Base-by-base conservation (phyloP, 2,888 invertebrate species). In the Salticus scenicus region DNA sequence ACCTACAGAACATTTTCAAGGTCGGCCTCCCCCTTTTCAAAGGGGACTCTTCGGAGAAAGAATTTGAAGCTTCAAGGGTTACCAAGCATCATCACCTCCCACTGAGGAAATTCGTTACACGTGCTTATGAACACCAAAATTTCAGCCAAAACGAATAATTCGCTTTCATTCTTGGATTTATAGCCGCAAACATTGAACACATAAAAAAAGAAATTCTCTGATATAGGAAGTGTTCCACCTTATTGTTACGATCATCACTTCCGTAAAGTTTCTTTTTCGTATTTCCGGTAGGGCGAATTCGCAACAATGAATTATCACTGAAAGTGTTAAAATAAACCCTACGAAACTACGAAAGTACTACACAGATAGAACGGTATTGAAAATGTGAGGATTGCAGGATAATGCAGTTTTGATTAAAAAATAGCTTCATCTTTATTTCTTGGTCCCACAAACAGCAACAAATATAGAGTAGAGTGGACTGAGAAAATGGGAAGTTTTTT, bases 1-100 rank as follows among this genome's bases (percentile, higher is more conserved):
- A 83, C 82, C 82, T 37, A 83, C 33, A 76, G 51, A 76, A 24
- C n/a, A 31, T 28, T 70, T 69, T 80, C 63, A 83, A 83, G 82
- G 82, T 37, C 76, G 37, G 20, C 28, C n/a, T 33, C 24, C 12
- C 24, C 57, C 24, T 7, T 24, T 24, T 5, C 1, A 1, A 24
- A 57, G 17, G 57, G 57, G 57, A 4, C 47, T 17, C 47, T 47
- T 5, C 2, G 12, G 57, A n/a, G 5, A 24, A 24, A 57, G 57
- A 57, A 57, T 57, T n/a, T 12, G 14, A 57, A 17, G 57, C 57
- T 20, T 73, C 41, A 20, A 77, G 80, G 80, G 80, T 80, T 80
- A 67, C 80, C 42, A 7, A 24, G n/a, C 7, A 5, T 10, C 31
- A 30, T 12, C 30, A 17, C 30, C 30, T 31, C 31, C 31, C 66